Base-by-base conservation (phyloP, 2,888 invertebrate genomes). In the Leptopilina myrica region DNA sequence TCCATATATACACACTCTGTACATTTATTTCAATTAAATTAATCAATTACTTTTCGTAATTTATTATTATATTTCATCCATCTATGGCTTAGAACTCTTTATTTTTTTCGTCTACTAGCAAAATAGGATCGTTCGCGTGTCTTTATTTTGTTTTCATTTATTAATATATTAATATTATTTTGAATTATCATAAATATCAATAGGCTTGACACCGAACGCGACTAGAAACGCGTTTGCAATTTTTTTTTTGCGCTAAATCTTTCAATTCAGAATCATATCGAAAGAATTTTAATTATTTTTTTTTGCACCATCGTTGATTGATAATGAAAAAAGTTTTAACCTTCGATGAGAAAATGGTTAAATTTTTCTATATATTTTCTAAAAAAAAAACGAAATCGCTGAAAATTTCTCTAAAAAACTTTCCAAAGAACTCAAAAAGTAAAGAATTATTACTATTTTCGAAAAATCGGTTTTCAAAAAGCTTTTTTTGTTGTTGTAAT, bases 1-100 rank as follows among this genome's bases (percentile, higher is more conserved):
- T 66, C 46, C 46, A 43, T 73, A 73, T 73, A 56, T 73, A 73
- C 73, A 73, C 33, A 56, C 73, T 56, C 56, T 73, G 73, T 73
- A 73, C 73, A 73, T 53, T 56, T 73, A 56, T 49, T 49, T 8
- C 8, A 49, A 49, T 49, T 49, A 49, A 49, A 49, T 49, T 49
- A 49, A 9, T 49, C 49, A 56, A 73, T 56, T 73, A 73, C 73
- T 53, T 73, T 11, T 56, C 73, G 53, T n/a, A 53, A 33, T 26
- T 53, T 56, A 9, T 53, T 56, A 9, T 53, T 40, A 73, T 56
- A 40, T 26, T 56, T 73, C 56, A 67, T 56, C 33, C 73, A 33
- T 73, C 73, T 56, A 73, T 40, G 33, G 33, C 33, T 73, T 73
- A 53, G 7, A 73, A 73, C 26, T 73, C 33, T 53, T 56, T 62